Evolutionary conservation across 2,888 invertebrate species (phyloP), one percentile per base, ranked within the genome.

Genomic region (Vesta saturnalis): DNA sequence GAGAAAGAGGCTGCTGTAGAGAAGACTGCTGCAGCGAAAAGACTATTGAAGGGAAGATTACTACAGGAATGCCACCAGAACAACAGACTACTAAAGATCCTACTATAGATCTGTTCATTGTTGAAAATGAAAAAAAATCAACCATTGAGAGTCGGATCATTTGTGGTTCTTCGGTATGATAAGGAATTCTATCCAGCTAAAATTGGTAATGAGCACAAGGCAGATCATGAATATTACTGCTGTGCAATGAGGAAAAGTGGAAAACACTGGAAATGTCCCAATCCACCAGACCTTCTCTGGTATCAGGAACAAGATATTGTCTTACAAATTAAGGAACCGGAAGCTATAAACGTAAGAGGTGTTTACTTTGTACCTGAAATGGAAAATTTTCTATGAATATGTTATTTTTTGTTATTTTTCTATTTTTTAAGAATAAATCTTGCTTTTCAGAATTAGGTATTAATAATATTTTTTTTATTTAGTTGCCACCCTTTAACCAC

Each of bases 371-470:
- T 49, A 16, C 47, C 47, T 49, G 47, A 49, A 49, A 49, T 18
- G 47, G n/a, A 43, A 23, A n/a, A 39, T 39, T 39, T n/a, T 39
- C 1, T 39, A 39, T 39, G 12, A 39, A 23, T 39, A 39, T 39
- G 8, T 49, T 49, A 16, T 49, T 49, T 49, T n/a, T 49, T 49
- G 8, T 49, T 49, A 49, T 49, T 49, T 49, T 49, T 14, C 18
- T 49, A 39, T 12, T 39, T 39, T 39, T 39, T 39, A 39, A n/a
- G n/a, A n/a, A 39, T 39, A 49, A 49, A 49, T 49, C 47, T 49
- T 49, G 47, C 43, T 49, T 49, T 39, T 4, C n/a, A 39, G 39
- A 2, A 10, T 1, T 39, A 39, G 39, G 39, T 39, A 39, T 39
- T 39, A 12, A n/a, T 8, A 12, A 12, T 39, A n/a, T 39, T 39